These are phyloP conservation scores for Hyles vespertilio DNA, from an alignment of 1,140 invertebrate genomes.

Conservation along the genomic window DNA sequence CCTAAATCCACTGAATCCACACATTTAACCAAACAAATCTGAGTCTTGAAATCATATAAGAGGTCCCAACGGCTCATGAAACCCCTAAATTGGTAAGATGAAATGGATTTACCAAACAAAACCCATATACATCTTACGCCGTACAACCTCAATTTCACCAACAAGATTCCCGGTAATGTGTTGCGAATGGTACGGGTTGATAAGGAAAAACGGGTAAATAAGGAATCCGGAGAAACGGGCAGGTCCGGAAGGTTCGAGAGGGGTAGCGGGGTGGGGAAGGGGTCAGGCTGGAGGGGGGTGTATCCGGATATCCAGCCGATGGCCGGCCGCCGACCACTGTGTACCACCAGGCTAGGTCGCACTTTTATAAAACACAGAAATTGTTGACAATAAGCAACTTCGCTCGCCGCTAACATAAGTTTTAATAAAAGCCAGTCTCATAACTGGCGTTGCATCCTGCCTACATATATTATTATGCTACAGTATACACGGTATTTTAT, in stretches of 20 bases:
- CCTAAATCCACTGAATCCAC: too few species aligned
- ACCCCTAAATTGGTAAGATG: slow-evolving; percentile 26
- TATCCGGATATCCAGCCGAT: slow-evolving; percentile 46
- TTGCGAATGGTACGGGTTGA: slow-evolving; percentile 58
- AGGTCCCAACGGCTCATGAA: slow-evolving; percentile 25
- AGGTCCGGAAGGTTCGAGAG: slow-evolving; percentile 44
- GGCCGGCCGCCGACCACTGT: slow-evolving; percentile 31
- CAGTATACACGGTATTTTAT: too few species aligned
- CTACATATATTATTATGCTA: too few species aligned
- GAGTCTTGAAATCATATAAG: not conserved
- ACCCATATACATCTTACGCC: slow-evolving; percentile 35
- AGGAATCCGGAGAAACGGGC: slow-evolving; percentile 42
- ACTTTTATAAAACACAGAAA: slow-evolving; percentile 43
- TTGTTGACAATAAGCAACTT: slow-evolving; percentile 12
- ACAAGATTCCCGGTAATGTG: slow-evolving; percentile 52
- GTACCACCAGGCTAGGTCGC: slow-evolving; percentile 33
- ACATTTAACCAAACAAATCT: too few species aligned
- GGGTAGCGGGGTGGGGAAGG: slow-evolving; percentile 20
- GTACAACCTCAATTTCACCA: slow-evolving; percentile 43
- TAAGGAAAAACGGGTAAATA: slow-evolving; percentile 71
- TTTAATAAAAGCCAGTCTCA: not conserved
- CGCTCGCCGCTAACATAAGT: slow-evolving; percentile 6
- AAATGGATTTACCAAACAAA: slow-evolving; percentile 30
- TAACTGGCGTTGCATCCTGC: too few species aligned
- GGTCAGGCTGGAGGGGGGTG: slow-evolving; percentile 12